phyloP scores from a whole-genome alignment of 2,797 vertebrate species.

The Salmo trutta region DNA sequence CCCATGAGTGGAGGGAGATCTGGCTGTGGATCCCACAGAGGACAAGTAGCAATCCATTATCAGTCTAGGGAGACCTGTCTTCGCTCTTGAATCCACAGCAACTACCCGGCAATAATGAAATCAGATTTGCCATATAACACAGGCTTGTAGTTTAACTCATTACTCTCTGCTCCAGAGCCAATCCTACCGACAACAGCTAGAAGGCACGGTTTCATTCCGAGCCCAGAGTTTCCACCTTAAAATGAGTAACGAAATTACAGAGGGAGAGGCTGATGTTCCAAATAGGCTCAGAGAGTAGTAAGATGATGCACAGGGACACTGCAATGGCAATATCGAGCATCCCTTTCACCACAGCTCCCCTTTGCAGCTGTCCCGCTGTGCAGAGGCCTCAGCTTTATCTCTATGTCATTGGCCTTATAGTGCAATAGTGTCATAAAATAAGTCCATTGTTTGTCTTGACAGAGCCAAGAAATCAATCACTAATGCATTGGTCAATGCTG shows the following conservation, averaged over 20 bases:
- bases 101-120: conserved; percentile 67
- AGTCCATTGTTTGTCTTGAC: neutral
- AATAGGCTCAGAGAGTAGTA: conserved; percentile 55
- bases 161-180: conserved; percentile 50
- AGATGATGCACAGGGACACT: conserved; percentile 62
- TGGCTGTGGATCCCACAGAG: conserved; percentile 23
- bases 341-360: conserved; percentile 59
- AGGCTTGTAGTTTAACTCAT: conserved; percentile 61
- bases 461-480: neutral
- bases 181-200: neutral
- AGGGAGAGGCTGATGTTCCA: conserved; percentile 59
- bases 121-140: conserved; percentile 60
- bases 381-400: neutral
- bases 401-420: neutral
- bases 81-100: conserved; percentile 53
- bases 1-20: conserved; percentile 14
- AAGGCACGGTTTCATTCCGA: neutral
- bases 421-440: neutral
- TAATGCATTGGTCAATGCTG: neutral
- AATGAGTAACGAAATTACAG: conserved; percentile 31
- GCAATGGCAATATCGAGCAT: conserved; percentile 67
- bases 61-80: conserved; percentile 42
- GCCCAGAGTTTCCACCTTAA: conserved; percentile 30
- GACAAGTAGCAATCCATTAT: conserved; percentile 48
- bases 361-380: conserved; percentile 30